A percentile compares a stretch with the other conserved stretches of the same genome.
These are phyloP conservation scores for Drosophila neonasuta DNA, from an alignment of 2,888 invertebrate species.

Conservation along the genomic window DNA sequence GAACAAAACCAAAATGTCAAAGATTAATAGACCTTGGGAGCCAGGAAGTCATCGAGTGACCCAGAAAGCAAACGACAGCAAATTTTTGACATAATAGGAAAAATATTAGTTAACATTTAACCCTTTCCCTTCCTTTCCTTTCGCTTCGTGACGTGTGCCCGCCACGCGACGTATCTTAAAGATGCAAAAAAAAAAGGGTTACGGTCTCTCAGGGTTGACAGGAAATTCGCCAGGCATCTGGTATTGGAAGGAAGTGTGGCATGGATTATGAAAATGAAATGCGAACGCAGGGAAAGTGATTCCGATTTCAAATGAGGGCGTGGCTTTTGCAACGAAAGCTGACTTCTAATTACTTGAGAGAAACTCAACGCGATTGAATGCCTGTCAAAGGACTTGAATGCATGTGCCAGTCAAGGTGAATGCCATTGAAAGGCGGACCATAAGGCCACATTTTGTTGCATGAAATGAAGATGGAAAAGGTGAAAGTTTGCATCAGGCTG, in stretches of 20 bases:
- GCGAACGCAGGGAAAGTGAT: constrained; percentile 43
- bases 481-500: constrained; percentile 56
- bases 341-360: constrained; percentile 56
- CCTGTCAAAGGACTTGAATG: constrained; percentile 60
- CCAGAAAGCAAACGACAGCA: constrained; percentile 37
- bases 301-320: constrained; percentile 29
- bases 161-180: constrained; percentile 73
- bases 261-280: constrained; percentile 64
- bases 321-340: constrained; percentile 47
- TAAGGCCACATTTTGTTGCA: constrained; percentile 41
- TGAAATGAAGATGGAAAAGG: constrained; percentile 48
- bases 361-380: constrained; percentile 15
- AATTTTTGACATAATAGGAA: constrained; percentile 55
- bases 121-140: constrained; percentile 33
- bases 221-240: constrained; percentile 37
- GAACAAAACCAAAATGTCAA: constrained; percentile 36
- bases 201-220: constrained; percentile 25
- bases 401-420: constrained; percentile 49
- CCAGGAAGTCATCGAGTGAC: constrained; percentile 49
- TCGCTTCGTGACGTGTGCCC: constrained; percentile 57
- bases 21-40: constrained; percentile 6
- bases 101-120: constrained; percentile 76
- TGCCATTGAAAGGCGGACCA: constrained; percentile 18
- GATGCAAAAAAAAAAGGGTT: constrained; percentile 50
- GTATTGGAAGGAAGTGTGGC: constrained; percentile 56